These are phyloP conservation scores for Helarctos malayanus DNA, from an alignment of 2,797 vertebrate species.

Conservation along the genomic window DNA sequence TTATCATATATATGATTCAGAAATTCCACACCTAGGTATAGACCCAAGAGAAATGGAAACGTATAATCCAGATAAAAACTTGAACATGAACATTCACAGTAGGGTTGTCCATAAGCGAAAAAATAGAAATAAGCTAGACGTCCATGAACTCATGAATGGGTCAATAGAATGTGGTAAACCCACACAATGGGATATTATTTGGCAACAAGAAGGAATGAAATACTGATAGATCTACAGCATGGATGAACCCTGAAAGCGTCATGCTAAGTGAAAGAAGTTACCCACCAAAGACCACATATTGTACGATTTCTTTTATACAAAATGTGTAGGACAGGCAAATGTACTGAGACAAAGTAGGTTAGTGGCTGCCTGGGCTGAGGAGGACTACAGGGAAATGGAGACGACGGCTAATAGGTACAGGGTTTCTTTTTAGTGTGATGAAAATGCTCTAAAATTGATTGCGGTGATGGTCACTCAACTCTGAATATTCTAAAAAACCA, in stretches of 20 bases:
- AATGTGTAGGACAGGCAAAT: not conserved
- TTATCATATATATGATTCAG: not conserved
- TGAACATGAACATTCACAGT: not conserved
- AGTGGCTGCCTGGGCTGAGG: not conserved
- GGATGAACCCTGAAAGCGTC: not conserved
- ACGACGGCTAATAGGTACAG: not conserved
- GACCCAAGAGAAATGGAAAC: slow-evolving; percentile 37
- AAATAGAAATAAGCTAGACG: not conserved
- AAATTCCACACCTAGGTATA: not conserved
- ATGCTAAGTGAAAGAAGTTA: not conserved
- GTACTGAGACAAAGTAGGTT: not conserved
- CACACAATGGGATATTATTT: not conserved
- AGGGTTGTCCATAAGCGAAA: not conserved
- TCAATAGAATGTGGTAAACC: not conserved
- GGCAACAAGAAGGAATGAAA: slow-evolving; percentile 4
- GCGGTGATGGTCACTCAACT: not conserved
- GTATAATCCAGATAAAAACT: not conserved
- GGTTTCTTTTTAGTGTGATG: not conserved
- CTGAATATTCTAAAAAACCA: not conserved
- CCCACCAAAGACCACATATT: not conserved
- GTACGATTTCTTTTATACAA: not conserved
- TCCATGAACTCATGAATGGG: not conserved
- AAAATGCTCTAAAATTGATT: slow-evolving; percentile 23
- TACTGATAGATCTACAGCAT: not conserved
- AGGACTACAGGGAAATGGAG: not conserved